Base-by-base conservation (phyloP, 1,140 invertebrate genomes). In the Matsumurasca onukii region DNA sequence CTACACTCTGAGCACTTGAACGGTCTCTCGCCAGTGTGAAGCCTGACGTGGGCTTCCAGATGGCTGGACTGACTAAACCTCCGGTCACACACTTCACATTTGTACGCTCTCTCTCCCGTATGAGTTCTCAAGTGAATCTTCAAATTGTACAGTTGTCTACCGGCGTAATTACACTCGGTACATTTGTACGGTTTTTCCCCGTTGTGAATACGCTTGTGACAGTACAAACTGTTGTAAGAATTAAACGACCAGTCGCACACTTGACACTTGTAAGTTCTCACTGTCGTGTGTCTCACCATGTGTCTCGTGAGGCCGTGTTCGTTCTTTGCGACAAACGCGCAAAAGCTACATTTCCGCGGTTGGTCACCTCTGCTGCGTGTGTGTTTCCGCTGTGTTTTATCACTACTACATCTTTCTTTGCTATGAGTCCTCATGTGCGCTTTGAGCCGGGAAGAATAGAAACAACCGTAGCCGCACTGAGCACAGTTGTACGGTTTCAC, bases 251-350 rank as follows among this genome's bases (percentile, higher is more conserved):
- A n/a, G n/a, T n/a, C n/a, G n/a, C n/a, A n/a, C n/a, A n/a, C n/a
- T n/a, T n/a, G n/a, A n/a, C n/a, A n/a, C n/a, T n/a, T n/a, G n/a
- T n/a, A n/a, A n/a, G n/a, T 24, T 31, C 89, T 85, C 67, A 74
- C 77, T 73, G 84, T 86, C 1, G 80, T 72, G 63, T 76, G 75
- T 5, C 57, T 68, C 17, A 76, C 79, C 76, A 84, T 79, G 69
- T 85, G 84, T 12, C 78, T 74, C 30, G 77, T 79, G 51, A 85
- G 72, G 31, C 81, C 45, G 49, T n/a, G n/a, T n/a, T n/a, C n/a
- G n/a, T n/a, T n/a, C n/a, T n/a, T n/a, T n/a, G n/a, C n/a, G n/a
- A n/a, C n/a, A n/a, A n/a, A n/a, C 39, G 9, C n/a, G n/a, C 39
- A 45, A n/a, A 45, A 9, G 9, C 9, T 12, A 45, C 39, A 45